Evolutionary conservation across 2,113 vertebrate species (phyloP).

Genomic region (Falcunculus frontatus): DNA sequence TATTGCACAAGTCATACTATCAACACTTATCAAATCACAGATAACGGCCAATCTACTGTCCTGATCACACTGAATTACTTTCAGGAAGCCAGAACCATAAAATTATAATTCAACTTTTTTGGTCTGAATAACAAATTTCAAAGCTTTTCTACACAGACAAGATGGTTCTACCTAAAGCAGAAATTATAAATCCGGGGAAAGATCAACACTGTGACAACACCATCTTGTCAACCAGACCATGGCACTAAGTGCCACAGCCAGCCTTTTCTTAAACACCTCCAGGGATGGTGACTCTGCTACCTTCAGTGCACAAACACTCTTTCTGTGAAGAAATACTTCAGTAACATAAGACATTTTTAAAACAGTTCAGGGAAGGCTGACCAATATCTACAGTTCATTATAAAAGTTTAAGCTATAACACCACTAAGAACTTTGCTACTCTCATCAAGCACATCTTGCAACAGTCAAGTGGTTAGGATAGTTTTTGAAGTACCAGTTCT

Average conservation of each 20-base stretch:
- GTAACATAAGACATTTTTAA: background rate
- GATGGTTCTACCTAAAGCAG: background rate
- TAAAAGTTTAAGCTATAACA: background rate
- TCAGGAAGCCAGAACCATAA: background rate
- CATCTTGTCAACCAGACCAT: too few species aligned
- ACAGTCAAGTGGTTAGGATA: background rate
- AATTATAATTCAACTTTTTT: background rate
- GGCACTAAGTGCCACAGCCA: background rate
- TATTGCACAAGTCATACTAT: background rate
- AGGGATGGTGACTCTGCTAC: fast-evolving
- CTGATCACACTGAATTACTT: background rate
- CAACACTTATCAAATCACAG: background rate
- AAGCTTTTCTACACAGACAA: background rate
- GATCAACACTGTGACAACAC: background rate
- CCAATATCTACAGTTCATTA: background rate
- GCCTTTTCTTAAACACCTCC: background rate
- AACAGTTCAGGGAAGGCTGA: background rate
- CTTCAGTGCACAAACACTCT: background rate
- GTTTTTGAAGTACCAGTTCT: background rate
- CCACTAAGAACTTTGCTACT: background rate
- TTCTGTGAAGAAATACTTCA: background rate
- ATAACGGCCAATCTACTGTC: background rate
- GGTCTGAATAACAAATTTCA: background rate
- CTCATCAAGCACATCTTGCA: background rate
- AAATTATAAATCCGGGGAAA: background rate